phyloP scores from a whole-genome alignment of 2,888 invertebrate species.

The Platycheirus rosarum region DNA sequence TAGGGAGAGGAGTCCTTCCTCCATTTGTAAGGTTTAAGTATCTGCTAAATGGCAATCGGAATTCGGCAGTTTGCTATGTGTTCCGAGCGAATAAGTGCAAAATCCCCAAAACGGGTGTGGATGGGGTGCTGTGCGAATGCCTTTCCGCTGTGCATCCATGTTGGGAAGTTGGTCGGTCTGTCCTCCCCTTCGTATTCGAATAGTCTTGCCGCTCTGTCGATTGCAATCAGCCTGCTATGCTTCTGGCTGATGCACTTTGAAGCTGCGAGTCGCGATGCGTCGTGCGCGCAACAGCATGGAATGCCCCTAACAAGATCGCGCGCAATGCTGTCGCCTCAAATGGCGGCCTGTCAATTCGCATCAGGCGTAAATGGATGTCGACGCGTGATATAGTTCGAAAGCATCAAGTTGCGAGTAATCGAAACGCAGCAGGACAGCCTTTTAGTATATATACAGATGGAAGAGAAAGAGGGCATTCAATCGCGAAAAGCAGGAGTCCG shows the following conservation, averaged over 20 bases:
- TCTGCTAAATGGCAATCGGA: conserved; percentile 73
- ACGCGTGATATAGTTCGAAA: conserved; percentile 62
- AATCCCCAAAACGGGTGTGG: conserved; percentile 26
- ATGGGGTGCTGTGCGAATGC: conserved; percentile 64
- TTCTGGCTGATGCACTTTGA: conserved; percentile 62
- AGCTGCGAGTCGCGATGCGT: conserved; percentile 43
- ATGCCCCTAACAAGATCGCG: conserved; percentile 72
- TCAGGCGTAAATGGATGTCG: conserved; percentile 71
- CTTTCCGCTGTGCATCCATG: conserved; percentile 65
- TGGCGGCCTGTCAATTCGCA: conserved; percentile 69
- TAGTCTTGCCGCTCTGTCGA: conserved; percentile 47
- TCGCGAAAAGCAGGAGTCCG: neutral
- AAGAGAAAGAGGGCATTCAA: neutral
- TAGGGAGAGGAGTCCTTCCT: conserved; percentile 36
- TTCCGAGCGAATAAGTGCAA: conserved; percentile 53
- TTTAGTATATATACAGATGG: neutral
- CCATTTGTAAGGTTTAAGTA: conserved; percentile 71
- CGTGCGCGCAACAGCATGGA: conserved; percentile 70
- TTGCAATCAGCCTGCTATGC: conserved; percentile 65
- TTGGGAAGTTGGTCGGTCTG: conserved; percentile 21
- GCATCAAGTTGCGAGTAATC: conserved; percentile 70
- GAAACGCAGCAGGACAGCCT: conserved; percentile 66
- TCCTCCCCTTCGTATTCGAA: neutral
- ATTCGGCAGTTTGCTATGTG: conserved; percentile 50
- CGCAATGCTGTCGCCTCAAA: conserved; percentile 67